phyloP scores from a whole-genome alignment of 2,113 vertebrate species.

The Elgaria multicarinata region DNA sequence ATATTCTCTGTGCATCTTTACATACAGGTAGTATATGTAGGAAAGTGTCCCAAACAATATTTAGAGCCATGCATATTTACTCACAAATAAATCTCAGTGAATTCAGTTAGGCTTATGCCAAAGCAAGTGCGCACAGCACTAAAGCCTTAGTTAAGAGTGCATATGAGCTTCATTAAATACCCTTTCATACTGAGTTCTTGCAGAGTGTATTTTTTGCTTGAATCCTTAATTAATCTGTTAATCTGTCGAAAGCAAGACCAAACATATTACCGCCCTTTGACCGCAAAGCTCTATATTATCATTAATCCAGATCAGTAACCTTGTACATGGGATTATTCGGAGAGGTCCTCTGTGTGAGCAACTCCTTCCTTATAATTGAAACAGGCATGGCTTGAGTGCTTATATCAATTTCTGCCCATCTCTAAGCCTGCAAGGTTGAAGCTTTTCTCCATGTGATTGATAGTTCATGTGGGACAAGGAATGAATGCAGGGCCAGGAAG shows the following conservation, averaged over 20 bases:
- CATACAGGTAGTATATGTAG: background rate
- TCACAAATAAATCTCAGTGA: background rate
- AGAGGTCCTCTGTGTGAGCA: background rate
- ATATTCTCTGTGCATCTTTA: background rate
- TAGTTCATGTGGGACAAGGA: constrained; percentile 40
- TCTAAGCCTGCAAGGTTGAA: constrained; percentile 39
- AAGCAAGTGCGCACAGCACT: background rate
- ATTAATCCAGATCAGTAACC: background rate
- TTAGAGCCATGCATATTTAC: background rate
- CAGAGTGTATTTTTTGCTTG: background rate
- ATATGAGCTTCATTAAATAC: background rate
- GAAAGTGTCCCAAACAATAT: background rate
- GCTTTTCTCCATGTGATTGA: constrained; percentile 46
- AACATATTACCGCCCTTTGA: background rate
- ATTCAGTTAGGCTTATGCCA: background rate
- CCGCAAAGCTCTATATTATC: constrained; percentile 40
- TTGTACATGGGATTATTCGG: background rate
- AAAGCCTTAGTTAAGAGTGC: background rate
- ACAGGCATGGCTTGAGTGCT: constrained; percentile 33
- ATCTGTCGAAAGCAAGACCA: constrained; percentile 9
- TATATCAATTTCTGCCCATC: constrained; percentile 42
- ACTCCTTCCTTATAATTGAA: constrained; percentile 8
- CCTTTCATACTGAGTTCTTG: background rate
- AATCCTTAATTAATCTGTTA: background rate
- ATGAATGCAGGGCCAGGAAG: constrained; percentile 35